phyloP scores from a whole-genome alignment of 2,797 vertebrate species.

The Heteromormyrus szaboi region DNA sequence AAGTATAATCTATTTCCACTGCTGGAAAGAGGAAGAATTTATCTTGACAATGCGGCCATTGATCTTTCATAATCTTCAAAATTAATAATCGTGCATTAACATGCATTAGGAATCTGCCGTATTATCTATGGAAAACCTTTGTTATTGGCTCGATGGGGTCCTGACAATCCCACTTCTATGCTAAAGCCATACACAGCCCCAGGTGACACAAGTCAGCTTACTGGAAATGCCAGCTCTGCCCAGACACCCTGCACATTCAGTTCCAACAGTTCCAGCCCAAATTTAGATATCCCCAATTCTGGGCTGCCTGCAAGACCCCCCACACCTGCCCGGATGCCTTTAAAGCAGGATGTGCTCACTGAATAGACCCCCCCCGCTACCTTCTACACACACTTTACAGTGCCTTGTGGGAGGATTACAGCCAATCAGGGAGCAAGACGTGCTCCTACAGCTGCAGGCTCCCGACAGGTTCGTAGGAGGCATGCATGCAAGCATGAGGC shows the following conservation, averaged over 20 bases:
- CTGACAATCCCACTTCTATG: neutral
- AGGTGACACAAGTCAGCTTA: neutral
- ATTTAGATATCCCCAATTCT: constrained; percentile 1
- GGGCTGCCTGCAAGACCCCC: neutral
- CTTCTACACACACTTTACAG: neutral
- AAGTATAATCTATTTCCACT: neutral
- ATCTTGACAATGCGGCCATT: neutral
- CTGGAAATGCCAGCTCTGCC: neutral
- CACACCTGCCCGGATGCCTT: neutral
- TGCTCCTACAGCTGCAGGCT: neutral
- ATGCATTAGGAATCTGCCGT: neutral
- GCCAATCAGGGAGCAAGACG: neutral
- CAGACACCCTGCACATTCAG: neutral
- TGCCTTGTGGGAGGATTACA: neutral
- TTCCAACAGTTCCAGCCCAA: neutral
- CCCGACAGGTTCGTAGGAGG: neutral
- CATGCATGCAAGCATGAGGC: neutral
- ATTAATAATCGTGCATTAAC: neutral
- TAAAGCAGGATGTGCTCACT: neutral
- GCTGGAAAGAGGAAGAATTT: neutral
- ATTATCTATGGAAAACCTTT: neutral
- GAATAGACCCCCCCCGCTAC: neutral
- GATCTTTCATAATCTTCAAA: neutral
- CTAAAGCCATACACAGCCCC: neutral
- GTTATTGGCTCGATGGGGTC: neutral